Evolutionary conservation across 1,140 invertebrate genomes (phyloP), one percentile per base, ranked within the genome.

Genomic region (Eueides isabella): DNA sequence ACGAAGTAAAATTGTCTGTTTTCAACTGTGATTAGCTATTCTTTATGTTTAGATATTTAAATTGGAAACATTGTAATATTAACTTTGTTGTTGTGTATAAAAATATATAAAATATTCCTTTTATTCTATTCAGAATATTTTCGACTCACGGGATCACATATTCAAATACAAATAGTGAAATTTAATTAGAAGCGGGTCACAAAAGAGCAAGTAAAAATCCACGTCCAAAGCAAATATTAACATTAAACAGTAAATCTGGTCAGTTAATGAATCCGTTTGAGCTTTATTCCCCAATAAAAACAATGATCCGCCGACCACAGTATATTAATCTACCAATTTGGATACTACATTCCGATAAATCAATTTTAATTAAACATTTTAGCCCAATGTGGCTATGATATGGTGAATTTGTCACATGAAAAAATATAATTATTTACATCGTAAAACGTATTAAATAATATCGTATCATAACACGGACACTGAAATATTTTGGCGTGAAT

Each of bases 281-380:
- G 67, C 74, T 76, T 81, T 76, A 79, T 78, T 80, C 74, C 76
- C 74, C 72, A 78, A 75, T 80, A 80, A 87, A 86, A 89, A 84
- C 80, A 88, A 83, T 84, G 80, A 86, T 87, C 75, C 79, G 80
- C 81, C 80, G 83, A 89, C 87, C 83, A 78, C 85, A 85, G 77
- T 84, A 83, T 85, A 88, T 90, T 86, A 88, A 88, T 86, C 68
- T 81, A 74, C 72, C 76, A 83, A 84, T 84, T 86, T 84, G 81
- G 82, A 86, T 73, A 75, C 55, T 80, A 76, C 66, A 78, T 83
- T 87, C 84, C 83, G 77, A 87, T 88, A 85, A 84, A 88, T 83
- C 81, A 82, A 84, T 87, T 87, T 87, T 81, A 87, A 89, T 89
- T 84, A 88, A 85, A 76, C 83, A 85, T 82, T 86, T 84, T 78